These are phyloP conservation scores for Channa striata DNA, from an alignment of 2,797 vertebrate species.

Conservation along the genomic window DNA sequence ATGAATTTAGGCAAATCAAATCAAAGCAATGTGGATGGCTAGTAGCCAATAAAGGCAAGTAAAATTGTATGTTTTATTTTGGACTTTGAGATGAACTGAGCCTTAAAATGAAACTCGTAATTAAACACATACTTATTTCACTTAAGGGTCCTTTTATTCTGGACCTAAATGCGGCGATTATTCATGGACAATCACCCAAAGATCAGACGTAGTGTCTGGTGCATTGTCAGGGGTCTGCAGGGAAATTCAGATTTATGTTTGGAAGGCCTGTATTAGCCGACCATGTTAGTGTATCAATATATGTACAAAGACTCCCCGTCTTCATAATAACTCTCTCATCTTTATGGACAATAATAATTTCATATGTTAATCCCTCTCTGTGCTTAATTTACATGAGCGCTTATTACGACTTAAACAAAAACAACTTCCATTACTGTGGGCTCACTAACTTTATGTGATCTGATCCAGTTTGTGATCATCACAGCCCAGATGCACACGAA, in stretches of 20 bases:
- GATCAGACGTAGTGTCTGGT: neutral
- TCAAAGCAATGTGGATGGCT: neutral
- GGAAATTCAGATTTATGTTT: conserved; percentile 42
- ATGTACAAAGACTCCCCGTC: conserved; percentile 33
- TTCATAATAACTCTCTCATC: conserved; percentile 53
- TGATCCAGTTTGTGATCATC: conserved; percentile 52
- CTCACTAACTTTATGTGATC: conserved; percentile 20
- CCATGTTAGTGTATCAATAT: conserved; percentile 53
- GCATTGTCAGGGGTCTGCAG: neutral
- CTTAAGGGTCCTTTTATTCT: neutral
- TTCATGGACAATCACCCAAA: neutral
- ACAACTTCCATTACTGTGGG: conserved; percentile 27
- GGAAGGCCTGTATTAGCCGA: conserved; percentile 35
- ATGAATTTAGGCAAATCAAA: neutral
- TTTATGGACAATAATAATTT: conserved; percentile 67
- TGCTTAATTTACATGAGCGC: conserved; percentile 39
- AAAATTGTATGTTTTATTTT: neutral
- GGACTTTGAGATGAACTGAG: neutral
- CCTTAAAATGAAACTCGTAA: neutral
- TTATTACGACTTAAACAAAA: conserved; percentile 42
- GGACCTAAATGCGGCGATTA: neutral
- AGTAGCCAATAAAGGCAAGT: neutral
- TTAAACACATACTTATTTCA: neutral
- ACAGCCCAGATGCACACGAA: conserved; percentile 60
- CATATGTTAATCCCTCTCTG: conserved; percentile 58